Base-by-base conservation (phyloP, 2,113 vertebrate species). In the Prunella himalayana region DNA sequence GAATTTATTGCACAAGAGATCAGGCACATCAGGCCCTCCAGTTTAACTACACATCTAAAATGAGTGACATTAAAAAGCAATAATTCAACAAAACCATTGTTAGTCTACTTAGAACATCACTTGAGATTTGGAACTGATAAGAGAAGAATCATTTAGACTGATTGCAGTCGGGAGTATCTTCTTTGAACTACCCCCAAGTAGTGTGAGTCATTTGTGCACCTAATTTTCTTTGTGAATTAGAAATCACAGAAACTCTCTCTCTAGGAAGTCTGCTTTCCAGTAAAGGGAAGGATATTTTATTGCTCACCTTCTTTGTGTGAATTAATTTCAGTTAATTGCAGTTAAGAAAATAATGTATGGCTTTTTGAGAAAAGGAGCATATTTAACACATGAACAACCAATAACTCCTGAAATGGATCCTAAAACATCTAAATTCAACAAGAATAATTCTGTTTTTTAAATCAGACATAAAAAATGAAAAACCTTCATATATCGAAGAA, bases 221-320 rank as follows among this genome's bases (percentile, higher is more conserved):
- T 79, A 42, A 89, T 95, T 97, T 96, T 94, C 92, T 90, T 94
- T 95, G 92, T 94, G 92, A 93, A 95, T 95, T 96, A 95, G 77
- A 95, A 96, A 87, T 87, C 39, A 68, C 42, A 88, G 53, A 44
- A 90, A 72, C 39, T 76, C 39, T 92, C 75, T 91, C 35, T 94
- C 78, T 88, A 90, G 65, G 71, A 95, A 86, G 23, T 64, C 79
- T 95, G 80, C 57, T 90, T 95, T 92, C 77, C 61, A 94, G 23
- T 72, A 86, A 95, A 82, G 42, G 83, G 23, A 42, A 95, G 25
- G 49, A 66, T 91, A 84, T 93, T 95, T 92, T 93, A 75, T 95
- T 94, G 53, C 78, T 93, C 71, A 76, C 71, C 83, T 96, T 97
- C 86, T 95, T 97, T 97, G 92, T 97, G 91, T 96, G 95, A 95